A percentile compares a stretch with the other conserved stretches of the same genome.
Evolutionary conservation across 2,797 vertebrate genomes (phyloP).

Genomic region (Sandelia bainsii): DNA sequence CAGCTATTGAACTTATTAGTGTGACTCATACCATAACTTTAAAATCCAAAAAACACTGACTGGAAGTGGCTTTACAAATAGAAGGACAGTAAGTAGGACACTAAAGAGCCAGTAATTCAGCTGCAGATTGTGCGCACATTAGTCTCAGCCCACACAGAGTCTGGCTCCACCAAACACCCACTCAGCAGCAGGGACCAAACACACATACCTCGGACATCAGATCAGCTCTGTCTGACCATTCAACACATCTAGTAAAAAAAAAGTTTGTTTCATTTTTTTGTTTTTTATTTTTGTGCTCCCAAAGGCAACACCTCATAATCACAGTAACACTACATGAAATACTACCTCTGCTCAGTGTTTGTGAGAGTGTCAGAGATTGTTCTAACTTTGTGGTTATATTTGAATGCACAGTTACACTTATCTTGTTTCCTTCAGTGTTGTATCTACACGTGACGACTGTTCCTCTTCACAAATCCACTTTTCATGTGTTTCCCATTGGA

Average conservation of each 20-base stretch:
- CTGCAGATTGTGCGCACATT: slow-evolving; percentile 41
- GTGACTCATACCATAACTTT: slow-evolving; percentile 31
- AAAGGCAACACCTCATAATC: not conserved
- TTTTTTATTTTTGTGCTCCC: slow-evolving; percentile 7
- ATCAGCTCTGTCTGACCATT: slow-evolving; percentile 42
- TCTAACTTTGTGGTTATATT: not conserved
- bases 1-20: not conserved
- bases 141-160: slow-evolving; percentile 52
- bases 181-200: slow-evolving; percentile 30
- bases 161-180: slow-evolving; percentile 56
- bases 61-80: slow-evolving; percentile 26
- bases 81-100: slow-evolving; percentile 28
- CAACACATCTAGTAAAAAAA: slow-evolving; percentile 12
- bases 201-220: slow-evolving; percentile 57
- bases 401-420: slow-evolving; percentile 2
- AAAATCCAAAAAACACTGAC: slow-evolving; percentile 18
- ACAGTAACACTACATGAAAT: not conserved
- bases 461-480: slow-evolving; percentile 32
- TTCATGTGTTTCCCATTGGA: slow-evolving; percentile 36
- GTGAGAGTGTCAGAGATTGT: not conserved
- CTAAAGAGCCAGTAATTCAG: slow-evolving; percentile 20
- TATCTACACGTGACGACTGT: slow-evolving; percentile 24
- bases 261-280: too few species aligned
- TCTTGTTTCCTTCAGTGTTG: slow-evolving; percentile 8
- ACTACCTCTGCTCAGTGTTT: not conserved